phyloP scores from a whole-genome alignment of 2,113 vertebrate species.

The Bombycilla garrulus region DNA sequence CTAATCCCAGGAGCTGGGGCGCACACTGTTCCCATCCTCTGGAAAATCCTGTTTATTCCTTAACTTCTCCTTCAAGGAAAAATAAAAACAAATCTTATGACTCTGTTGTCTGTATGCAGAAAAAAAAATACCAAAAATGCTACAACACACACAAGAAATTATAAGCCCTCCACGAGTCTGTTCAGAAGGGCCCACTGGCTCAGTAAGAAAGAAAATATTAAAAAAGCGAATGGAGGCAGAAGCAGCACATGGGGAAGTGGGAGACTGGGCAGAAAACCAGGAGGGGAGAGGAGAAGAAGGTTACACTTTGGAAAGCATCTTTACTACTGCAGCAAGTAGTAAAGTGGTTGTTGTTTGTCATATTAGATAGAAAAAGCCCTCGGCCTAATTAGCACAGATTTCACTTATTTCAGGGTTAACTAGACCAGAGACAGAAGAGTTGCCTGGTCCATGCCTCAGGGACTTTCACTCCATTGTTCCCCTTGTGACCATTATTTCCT shows the following conservation, averaged over 20 bases:
- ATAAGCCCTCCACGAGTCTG: background rate
- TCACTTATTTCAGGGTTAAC: background rate
- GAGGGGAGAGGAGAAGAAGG: background rate
- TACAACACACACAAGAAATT: background rate
- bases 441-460: background rate
- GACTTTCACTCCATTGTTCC: background rate
- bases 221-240: background rate
- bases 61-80: background rate
- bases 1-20: background rate
- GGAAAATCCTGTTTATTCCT: background rate
- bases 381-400: background rate
- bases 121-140: background rate
- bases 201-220: background rate
- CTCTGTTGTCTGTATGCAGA: background rate
- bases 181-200: background rate
- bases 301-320: background rate
- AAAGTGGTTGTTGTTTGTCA: background rate
- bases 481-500: conserved; percentile 10
- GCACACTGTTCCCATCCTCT: background rate
- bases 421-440: background rate
- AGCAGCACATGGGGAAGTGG: background rate
- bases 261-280: background rate
- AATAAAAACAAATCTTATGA: background rate
- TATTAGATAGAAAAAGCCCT: background rate
- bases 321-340: background rate